phyloP scores from a whole-genome alignment of 2,888 invertebrate species.

The Gymnosoma rotundatum region DNA sequence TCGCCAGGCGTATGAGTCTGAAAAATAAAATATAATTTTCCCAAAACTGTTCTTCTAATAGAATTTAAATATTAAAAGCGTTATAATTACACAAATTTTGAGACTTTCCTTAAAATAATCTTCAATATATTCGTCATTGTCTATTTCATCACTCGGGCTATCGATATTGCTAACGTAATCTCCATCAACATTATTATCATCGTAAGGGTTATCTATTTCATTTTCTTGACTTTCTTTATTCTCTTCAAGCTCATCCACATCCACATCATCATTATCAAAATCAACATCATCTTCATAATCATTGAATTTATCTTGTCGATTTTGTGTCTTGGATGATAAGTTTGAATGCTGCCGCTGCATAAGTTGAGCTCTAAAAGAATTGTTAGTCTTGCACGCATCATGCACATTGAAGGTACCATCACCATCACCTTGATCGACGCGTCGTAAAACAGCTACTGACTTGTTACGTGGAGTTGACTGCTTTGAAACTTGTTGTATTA shows the following conservation, averaged over 20 bases:
- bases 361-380: not conserved
- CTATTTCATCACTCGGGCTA: constrained; percentile 33
- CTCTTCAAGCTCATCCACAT: constrained; percentile 43
- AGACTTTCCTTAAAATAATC: constrained; percentile 35
- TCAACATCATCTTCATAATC: constrained; percentile 72
- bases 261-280: constrained; percentile 50
- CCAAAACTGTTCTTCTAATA: not conserved
- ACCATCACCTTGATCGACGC: constrained; percentile 72
- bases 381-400: constrained; percentile 32
- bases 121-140: constrained; percentile 7
- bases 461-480: constrained; percentile 13
- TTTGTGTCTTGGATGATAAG: constrained; percentile 34
- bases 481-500: constrained; percentile 31
- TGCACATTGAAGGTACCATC: constrained; percentile 57
- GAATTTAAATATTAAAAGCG: not conserved
- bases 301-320: constrained; percentile 31
- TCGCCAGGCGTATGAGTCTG: constrained; percentile 70
- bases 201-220: constrained; percentile 60
- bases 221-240: constrained; percentile 47
- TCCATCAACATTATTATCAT: constrained; percentile 70
- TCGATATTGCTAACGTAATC: constrained; percentile 47
- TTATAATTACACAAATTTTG: constrained; percentile 37
- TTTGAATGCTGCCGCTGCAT: constrained; percentile 27
- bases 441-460: constrained; percentile 41
- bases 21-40: constrained; percentile 4